A percentile compares a stretch with the other conserved stretches of the same genome.
phyloP scores from a whole-genome alignment of 2,797 vertebrate species.

The Acestrorhynchus altus region DNA sequence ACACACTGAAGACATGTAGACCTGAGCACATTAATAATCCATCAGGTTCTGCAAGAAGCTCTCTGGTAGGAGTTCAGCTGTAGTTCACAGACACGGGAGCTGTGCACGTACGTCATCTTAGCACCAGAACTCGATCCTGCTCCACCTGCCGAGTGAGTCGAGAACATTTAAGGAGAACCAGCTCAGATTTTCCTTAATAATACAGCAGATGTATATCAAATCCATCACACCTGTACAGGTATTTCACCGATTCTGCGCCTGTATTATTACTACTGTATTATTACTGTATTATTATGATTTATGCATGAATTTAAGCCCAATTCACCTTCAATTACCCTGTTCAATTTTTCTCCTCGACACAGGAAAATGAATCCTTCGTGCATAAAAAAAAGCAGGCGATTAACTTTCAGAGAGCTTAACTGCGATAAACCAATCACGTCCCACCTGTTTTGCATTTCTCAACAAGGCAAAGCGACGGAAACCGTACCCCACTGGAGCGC shows the following conservation, averaged over 20 bases:
- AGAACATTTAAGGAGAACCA: not conserved
- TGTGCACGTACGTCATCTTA: not conserved
- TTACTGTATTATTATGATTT: not conserved
- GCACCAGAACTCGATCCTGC: not conserved
- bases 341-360: too few relatives aligned
- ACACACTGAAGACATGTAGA: conserved; percentile 23
- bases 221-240: not conserved
- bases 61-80: not conserved
- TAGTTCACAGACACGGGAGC: not conserved
- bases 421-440: not conserved
- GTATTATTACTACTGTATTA: too few relatives aligned
- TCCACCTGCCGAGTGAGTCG: not conserved
- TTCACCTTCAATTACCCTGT: too few relatives aligned
- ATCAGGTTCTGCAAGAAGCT: conserved; percentile 35
- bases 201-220: not conserved
- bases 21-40: not conserved
- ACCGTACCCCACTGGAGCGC: not conserved
- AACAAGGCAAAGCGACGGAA: conserved; percentile 31
- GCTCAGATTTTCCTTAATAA: not conserved
- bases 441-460: conserved; percentile 32
- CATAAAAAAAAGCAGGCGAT: not conserved
- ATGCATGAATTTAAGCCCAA: not conserved
- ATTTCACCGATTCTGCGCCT: not conserved
- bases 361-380: not conserved
- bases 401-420: not conserved